Conservation (phyloP, 2,888 invertebrate genomes). For the Drosophila pegasa region DNA sequence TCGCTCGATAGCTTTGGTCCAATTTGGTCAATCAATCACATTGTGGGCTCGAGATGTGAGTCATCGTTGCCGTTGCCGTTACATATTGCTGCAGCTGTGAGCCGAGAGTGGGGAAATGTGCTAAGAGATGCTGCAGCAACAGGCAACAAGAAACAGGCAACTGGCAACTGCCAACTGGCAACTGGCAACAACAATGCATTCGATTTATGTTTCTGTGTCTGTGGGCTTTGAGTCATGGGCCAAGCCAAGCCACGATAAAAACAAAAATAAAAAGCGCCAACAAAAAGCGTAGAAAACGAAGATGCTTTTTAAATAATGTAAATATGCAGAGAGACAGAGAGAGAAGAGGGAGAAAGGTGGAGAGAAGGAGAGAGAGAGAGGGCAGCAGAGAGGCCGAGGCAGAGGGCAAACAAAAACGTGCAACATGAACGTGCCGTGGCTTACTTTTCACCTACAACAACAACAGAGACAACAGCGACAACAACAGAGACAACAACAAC, state of each 20-base stretch:
- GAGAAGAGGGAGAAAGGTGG: neutral
- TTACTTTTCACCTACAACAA: conserved; percentile 54
- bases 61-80: neutral
- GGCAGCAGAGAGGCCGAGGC: neutral
- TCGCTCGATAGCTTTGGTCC: neutral
- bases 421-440: conserved; percentile 57
- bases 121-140: conserved; percentile 10
- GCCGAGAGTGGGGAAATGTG: conserved; percentile 10
- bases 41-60: neutral
- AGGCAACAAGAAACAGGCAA: conserved; percentile 19
- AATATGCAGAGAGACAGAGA: neutral
- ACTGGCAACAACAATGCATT: conserved; percentile 43
- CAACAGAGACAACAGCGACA: no score
- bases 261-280: conserved; percentile 15
- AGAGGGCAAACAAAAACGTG: conserved; percentile 41
- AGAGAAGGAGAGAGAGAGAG: neutral
- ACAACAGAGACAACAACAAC: conserved; percentile 26
- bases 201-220: conserved; percentile 57
- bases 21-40: conserved; percentile 46
- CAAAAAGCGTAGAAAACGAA: conserved; percentile 8
- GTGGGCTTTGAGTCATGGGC: conserved; percentile 54
- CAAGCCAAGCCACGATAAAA: conserved; percentile 23
- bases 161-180: neutral
- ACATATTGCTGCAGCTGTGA: conserved; percentile 3
- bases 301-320: conserved; percentile 6